Conservation (phyloP, 2,797 vertebrate genomes). For the Tragopan temminckii region DNA sequence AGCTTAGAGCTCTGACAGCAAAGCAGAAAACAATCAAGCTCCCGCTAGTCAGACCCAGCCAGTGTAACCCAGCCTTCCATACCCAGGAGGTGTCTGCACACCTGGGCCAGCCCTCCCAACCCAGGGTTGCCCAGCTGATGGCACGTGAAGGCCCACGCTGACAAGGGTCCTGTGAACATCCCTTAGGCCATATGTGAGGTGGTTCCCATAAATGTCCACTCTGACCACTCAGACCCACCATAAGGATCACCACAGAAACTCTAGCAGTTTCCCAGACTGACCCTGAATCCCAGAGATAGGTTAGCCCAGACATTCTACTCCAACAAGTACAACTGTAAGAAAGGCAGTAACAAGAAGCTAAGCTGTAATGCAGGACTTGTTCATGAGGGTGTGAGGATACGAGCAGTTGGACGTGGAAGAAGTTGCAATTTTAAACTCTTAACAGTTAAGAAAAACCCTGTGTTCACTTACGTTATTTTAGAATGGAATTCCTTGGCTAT, state of each 20-base stretch:
- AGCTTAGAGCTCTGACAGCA: too few species aligned
- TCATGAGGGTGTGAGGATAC: rapidly evolving
- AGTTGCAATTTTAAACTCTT: not conserved
- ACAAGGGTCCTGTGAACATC: not conserved
- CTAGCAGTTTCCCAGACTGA: not conserved
- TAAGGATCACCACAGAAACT: not conserved
- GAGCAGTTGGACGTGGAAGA: not conserved
- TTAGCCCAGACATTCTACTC: not conserved
- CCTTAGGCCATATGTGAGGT: not conserved
- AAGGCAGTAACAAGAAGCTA: not conserved
- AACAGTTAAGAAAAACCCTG: not conserved
- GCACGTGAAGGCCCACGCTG: rapidly evolving
- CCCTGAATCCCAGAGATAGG: rapidly evolving
- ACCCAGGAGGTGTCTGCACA: not conserved
- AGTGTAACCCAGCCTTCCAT: too few species aligned
- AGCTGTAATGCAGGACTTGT: not conserved
- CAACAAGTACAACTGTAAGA: not conserved
- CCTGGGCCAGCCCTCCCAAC: not conserved
- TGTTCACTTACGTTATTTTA: not conserved
- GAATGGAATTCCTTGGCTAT: not conserved
- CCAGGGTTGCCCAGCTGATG: not conserved
- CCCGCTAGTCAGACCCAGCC: too few species aligned
- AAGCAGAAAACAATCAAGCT: too few species aligned
- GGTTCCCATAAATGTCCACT: rapidly evolving
- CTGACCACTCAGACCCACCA: not conserved